Evolutionary conservation across 2,888 invertebrate genomes (phyloP), one percentile per base, ranked within the genome.

Genomic region (Antheraea assamensis): DNA sequence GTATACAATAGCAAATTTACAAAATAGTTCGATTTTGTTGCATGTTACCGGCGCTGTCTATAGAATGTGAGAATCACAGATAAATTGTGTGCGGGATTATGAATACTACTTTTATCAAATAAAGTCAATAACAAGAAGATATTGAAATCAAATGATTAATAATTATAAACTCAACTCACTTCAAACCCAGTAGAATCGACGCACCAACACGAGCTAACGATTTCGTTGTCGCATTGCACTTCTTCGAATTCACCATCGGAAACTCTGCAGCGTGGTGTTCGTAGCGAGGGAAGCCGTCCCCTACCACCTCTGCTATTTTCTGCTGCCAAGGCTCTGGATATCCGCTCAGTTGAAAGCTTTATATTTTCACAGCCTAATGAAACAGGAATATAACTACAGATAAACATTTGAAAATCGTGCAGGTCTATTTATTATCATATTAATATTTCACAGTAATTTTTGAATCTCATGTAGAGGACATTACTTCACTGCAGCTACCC

Each of bases 161-260:
- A 31, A 42, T 10, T 4, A 47, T 70, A 42, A 71, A 27, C 19
- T 52, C 24, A 21, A 47, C 84, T 83, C 27, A 94, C 94, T 93
- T 98, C 98, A 78, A 96, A 96, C 1, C 98, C 98, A 76, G 96
- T 95, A 76, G 96, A 95, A 84, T 98, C 97, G 15, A 98, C 97
- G 87, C 98, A 98, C 98, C 98, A 98, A 86, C 98, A 98, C 52
- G 95, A 95, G 83, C 96, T 96, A 72, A 96, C 95, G 75, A 96
- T 95, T 81, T 96, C 96, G 80, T 97, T 96, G 73, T 96, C 96
- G 83, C 98, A 98, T 86, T 98, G 98, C 24, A 98, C 95, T 72
- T 95, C 95, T 84, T 97, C 97, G 83, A 97, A 98, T 79, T 96
- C 96, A 13, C 97, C 97, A 74, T 96, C 97, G 0, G 94, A 88